Percentiles rank a stretch among this genome's conserved stretches.
phyloP scores from a whole-genome alignment of 2,113 vertebrate genomes.

The Ardeotis arabs region DNA sequence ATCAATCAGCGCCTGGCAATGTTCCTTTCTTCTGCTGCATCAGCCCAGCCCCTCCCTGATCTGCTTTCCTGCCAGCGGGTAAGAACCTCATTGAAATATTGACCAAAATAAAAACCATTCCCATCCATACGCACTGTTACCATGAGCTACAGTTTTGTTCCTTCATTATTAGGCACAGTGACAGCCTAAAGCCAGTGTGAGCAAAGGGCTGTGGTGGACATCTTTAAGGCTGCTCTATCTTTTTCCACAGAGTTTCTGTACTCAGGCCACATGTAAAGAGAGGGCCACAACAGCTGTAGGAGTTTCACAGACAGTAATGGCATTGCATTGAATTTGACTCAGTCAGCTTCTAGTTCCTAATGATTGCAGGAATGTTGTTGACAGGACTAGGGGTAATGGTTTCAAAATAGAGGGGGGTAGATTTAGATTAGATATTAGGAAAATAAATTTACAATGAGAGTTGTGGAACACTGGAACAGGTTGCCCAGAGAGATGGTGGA shows the following conservation, averaged over 20 bases:
- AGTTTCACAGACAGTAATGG: background rate
- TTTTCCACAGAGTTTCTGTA: background rate
- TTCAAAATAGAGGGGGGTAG: no score
- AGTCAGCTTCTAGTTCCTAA: background rate
- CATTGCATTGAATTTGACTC: background rate
- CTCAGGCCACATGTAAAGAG: background rate
- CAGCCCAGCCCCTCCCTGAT: background rate
- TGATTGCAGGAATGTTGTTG: background rate
- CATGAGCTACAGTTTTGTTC: background rate
- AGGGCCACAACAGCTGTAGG: background rate
- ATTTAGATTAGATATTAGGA: no score
- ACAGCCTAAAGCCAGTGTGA: background rate
- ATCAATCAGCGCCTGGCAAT: background rate
- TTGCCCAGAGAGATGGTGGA: no score
- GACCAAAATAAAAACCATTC: constrained; percentile 20
- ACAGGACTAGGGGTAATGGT: no score
- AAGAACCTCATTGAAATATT: constrained; percentile 40
- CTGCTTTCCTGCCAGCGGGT: background rate
- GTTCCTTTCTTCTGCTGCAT: constrained; percentile 3
- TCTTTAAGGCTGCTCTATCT: background rate
- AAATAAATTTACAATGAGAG: no score
- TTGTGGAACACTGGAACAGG: no score
- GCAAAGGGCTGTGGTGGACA: background rate
- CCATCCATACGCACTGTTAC: background rate
- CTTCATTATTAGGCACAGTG: background rate